phyloP scores from a whole-genome alignment of 1,140 invertebrate species.

The Caenorhabditis latens region DNA sequence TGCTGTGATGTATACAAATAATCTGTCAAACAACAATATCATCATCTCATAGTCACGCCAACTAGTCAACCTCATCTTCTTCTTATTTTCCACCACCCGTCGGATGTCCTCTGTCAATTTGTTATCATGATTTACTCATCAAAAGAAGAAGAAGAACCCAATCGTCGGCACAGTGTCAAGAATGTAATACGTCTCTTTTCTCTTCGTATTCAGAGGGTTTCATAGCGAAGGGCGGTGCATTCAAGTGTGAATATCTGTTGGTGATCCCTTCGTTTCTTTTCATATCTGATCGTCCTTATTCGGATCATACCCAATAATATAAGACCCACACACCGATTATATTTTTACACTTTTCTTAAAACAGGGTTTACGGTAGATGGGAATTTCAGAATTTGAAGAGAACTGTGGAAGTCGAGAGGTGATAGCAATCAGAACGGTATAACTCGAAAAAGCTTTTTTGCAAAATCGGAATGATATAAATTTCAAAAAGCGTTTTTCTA shows the following conservation, averaged over 20 bases:
- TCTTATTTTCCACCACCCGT: background rate
- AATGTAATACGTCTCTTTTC: conserved; percentile 6
- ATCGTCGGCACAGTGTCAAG: conserved; percentile 41
- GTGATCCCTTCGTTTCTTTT: conserved; percentile 1
- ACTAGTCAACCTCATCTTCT: conserved; percentile 18
- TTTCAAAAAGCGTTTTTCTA: too few relatives aligned
- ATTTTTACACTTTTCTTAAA: background rate
- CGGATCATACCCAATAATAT: conserved; percentile 35
- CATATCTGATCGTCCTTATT: conserved; percentile 50
- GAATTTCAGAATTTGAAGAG: background rate
- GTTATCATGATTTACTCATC: conserved; percentile 52
- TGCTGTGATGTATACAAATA: background rate
- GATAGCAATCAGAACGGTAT: too few relatives aligned
- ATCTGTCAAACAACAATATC: background rate
- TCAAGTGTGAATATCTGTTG: conserved; percentile 51
- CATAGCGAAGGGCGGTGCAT: conserved; percentile 35
- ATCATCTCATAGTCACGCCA: conserved; percentile 6
- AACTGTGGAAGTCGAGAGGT: too few relatives aligned
- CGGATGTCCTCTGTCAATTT: conserved; percentile 20
- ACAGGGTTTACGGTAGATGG: background rate
- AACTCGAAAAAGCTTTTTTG: too few relatives aligned
- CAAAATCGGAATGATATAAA: too few relatives aligned
- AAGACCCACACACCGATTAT: background rate
- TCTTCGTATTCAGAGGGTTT: background rate
- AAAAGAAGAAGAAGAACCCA: background rate